A percentile compares a stretch with the other conserved stretches of the same genome.
These are phyloP conservation scores for Datnioides undecimradiatus DNA, from an alignment of 2,113 vertebrate genomes.

Conservation along the genomic window DNA sequence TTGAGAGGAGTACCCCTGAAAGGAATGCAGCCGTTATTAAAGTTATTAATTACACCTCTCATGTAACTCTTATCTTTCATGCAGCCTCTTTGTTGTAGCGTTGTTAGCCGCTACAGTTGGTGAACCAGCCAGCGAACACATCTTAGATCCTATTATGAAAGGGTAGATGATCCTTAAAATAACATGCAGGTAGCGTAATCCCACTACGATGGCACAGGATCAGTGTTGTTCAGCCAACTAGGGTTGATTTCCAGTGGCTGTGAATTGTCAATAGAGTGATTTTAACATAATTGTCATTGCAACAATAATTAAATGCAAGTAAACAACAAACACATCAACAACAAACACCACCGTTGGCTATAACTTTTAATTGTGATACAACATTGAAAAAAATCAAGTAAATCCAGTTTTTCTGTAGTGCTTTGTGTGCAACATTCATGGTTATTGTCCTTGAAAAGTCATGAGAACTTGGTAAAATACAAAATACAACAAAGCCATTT, in stretches of 20 bases:
- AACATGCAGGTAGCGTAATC: constrained; percentile 55
- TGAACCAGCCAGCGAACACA: constrained; percentile 40
- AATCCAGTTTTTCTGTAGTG: constrained; percentile 78
- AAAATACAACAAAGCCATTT: constrained; percentile 58
- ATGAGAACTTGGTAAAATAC: constrained; percentile 60
- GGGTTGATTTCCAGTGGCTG: constrained; percentile 9
- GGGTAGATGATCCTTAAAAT: constrained; percentile 54
- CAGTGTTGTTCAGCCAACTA: constrained; percentile 4
- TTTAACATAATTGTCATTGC: too few relatives aligned
- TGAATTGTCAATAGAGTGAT: background rate
- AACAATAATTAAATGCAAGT: too few relatives aligned
- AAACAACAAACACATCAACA: too few relatives aligned
- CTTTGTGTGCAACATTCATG: constrained; percentile 79
- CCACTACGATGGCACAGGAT: constrained; percentile 2
- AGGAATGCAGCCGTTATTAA: background rate
- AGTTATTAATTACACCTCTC: background rate
- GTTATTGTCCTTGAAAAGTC: constrained; percentile 68
- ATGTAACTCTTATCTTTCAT: background rate
- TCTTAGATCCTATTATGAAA: constrained; percentile 57
- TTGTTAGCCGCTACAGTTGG: background rate
- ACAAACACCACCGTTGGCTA: constrained; percentile 21
- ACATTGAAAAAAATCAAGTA: constrained; percentile 80
- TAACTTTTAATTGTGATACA: constrained; percentile 75
- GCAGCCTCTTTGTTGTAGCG: background rate
- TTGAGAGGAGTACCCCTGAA: background rate